Base-by-base conservation (phyloP, 2,888 invertebrate genomes). In the Brachypalpus laphriformis region DNA sequence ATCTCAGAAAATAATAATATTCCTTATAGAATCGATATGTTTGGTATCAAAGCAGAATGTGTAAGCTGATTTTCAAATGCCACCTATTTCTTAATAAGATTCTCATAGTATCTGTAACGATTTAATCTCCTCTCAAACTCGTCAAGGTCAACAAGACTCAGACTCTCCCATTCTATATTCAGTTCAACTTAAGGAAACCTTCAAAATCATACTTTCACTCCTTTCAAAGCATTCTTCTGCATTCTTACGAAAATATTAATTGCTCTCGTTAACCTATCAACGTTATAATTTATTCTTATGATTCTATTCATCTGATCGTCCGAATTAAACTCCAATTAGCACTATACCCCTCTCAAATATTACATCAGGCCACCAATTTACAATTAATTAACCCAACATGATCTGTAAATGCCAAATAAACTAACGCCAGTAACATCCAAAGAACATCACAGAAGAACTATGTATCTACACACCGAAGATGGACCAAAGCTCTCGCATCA, bases 361-460 rank as follows among this genome's bases (percentile, higher is more conserved):
- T 70, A 42, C 45, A 37, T 37, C 9, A 28, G 49, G 42, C 28
- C 37, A 28, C 54, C 45, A 56, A 31, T 40, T 31, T 63, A 25
- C 20, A 81, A 57, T 81, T 70, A 70, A 82, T 75, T 75, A 57
- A 70, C 9, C 31, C 54, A 47, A 34, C 63, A 70, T 80, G 74
- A 75, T 70, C 56, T 31, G 56, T 14, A 70, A 82, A 75, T 70
- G 37, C 22, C 63, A 71, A 65, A 63, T 47, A 54, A 25, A 77
- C 18, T n/a, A 63, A 31, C 14, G 9, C 7, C 59, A 56, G 20
- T 37, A 9, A 37, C 16, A 56, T 37, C 11, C 9, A 63, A 54
- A 74, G 65, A 65, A 66, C 9, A 9, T 18, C 49, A 7, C n/a
- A 9, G 14, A 2, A 72, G 63, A 74, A 56, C 22, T 16, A 28